Evolutionary conservation across 2,888 invertebrate genomes (phyloP), one percentile per base, ranked within the genome.

Genomic region (Dryocosmus kuriphilus): DNA sequence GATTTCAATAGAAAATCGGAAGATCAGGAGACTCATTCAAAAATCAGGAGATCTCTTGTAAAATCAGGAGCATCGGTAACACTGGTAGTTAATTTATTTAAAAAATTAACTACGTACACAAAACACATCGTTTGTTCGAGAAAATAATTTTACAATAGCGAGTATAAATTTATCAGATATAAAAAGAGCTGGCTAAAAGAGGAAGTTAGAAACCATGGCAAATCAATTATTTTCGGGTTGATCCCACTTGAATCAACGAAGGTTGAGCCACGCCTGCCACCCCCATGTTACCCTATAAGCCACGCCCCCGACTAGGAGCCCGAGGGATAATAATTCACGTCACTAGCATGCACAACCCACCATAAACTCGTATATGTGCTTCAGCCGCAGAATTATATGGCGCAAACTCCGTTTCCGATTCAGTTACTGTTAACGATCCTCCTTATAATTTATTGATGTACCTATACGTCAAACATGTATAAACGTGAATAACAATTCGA

Each of bases 251-350:
- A 32, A 32, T 55, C 74, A 65, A 24, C 35, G 32, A 65, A 57
- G 67, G 75, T 74, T 51, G 82, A 79, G 84, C 90, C 89, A 89
- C 88, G 88, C 89, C 88, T 84, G 84, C 84, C 85, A 87, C 85
- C 87, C 83, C 83, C 84, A 76, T 76, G 74, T 32, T 81, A 77
- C 65, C 73, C 77, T 76, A 74, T 77, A 89, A 82, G 89, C 90
- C 89, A 89, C 90, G 90, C 90, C 90, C 85, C 83, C 60, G 61
- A 65, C 74, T 71, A 74, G 46, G 65, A 75, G 76, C 80, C 84
- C 76, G 82, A 83, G 87, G 86, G 87, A 89, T 90, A 91, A 91
- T 91, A 91, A 91, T 90, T 91, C 88, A 91, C 88, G 91, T 91
- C 91, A 91, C 85, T 80, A 85, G 86, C 91, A 91, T 88, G 86